These are phyloP conservation scores for Lasioglossum pauxillum DNA, from an alignment of 2,888 invertebrate genomes.

Conservation along the genomic window DNA sequence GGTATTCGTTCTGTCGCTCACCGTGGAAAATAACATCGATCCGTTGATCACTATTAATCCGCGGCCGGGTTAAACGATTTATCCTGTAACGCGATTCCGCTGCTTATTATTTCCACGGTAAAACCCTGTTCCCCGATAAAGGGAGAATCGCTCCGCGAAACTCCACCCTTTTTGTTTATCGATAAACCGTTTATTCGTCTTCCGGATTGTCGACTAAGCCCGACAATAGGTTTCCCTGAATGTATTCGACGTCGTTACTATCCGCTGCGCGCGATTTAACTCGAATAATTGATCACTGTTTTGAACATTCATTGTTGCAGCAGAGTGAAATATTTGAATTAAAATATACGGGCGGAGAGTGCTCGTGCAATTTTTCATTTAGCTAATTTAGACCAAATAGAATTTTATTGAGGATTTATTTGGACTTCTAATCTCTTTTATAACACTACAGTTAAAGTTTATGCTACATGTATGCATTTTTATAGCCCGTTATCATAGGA, in stretches of 20 bases:
- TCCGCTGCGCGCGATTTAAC: neutral
- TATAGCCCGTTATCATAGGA: neutral
- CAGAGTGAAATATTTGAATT: neutral
- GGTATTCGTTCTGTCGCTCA: slow-evolving; percentile 23
- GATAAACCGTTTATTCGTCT: slow-evolving; percentile 20
- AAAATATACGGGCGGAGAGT: neutral
- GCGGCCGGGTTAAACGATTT: slow-evolving; percentile 36
- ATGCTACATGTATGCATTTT: neutral
- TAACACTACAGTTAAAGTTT: neutral
- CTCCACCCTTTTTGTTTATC: slow-evolving; percentile 16
- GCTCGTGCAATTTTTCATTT: neutral
- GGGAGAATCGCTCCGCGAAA: slow-evolving; percentile 5
- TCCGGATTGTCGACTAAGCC: slow-evolving; percentile 9
- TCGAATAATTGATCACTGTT: neutral
- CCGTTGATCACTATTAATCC: slow-evolving; percentile 45
- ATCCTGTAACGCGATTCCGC: slow-evolving; percentile 35
- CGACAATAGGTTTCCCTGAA: neutral
- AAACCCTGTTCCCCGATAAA: neutral
- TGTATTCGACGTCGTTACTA: neutral
- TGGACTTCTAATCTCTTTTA: neutral
- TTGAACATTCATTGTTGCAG: neutral
- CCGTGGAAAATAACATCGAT: slow-evolving; percentile 23
- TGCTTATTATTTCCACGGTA: slow-evolving; percentile 34
- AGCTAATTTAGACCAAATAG: neutral
- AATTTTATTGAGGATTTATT: neutral